Evolutionary conservation across 1,140 invertebrate genomes (phyloP).

Genomic region (Condylostylus longicornis): DNA sequence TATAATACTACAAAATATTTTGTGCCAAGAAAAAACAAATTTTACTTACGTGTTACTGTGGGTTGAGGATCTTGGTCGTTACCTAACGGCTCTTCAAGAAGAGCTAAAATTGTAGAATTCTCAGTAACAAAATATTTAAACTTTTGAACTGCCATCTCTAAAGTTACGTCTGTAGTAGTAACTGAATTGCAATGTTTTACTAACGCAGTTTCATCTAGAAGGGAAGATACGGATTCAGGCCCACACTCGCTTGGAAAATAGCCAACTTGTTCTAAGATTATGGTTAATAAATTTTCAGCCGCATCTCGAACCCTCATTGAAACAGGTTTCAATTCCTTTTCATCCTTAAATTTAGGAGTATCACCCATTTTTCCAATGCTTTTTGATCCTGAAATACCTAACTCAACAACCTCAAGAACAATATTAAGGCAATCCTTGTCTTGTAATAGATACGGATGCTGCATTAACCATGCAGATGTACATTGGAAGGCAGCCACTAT

Average conservation of each 20-base stretch:
- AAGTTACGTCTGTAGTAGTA: slow-evolving; percentile 17
- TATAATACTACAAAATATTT: not conserved
- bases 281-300: slow-evolving; percentile 79
- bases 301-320: slow-evolving; percentile 92
- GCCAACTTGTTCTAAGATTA: slow-evolving; percentile 82
- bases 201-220: slow-evolving; percentile 76
- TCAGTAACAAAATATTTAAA: slow-evolving; percentile 87
- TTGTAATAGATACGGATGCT: slow-evolving; percentile 71
- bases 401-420: slow-evolving; percentile 90
- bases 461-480: slow-evolving; percentile 80
- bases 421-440: slow-evolving; percentile 85
- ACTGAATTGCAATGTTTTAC: slow-evolving; percentile 60
- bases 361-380: slow-evolving; percentile 75
- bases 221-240: slow-evolving; percentile 65
- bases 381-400: slow-evolving; percentile 93
- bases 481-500: slow-evolving; percentile 91
- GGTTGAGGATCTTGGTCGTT: slow-evolving; percentile 65
- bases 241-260: slow-evolving; percentile 74
- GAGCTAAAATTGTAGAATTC: slow-evolving; percentile 71
- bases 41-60: slow-evolving; percentile 44
- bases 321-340: slow-evolving; percentile 89
- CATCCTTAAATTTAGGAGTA: slow-evolving; percentile 80
- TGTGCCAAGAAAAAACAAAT: not conserved
- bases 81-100: slow-evolving; percentile 80
- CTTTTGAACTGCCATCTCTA: slow-evolving; percentile 33